Conservation (phyloP, 2,888 invertebrate species). For the Hyposoter dolosus region DNA sequence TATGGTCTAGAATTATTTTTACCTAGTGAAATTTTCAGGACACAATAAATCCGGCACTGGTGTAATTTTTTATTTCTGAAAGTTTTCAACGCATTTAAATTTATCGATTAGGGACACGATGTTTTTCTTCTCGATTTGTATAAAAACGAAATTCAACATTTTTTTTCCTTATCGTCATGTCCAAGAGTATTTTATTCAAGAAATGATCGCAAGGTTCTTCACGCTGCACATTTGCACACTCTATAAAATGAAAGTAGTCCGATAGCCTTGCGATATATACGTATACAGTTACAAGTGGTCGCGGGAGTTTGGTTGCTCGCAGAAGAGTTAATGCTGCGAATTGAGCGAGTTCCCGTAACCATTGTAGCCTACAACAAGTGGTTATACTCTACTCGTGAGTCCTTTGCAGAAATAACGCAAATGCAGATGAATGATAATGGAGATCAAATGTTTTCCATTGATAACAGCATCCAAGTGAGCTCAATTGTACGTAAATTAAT, state of each 20-base stretch:
- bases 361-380: slow-evolving; percentile 15
- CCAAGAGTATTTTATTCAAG: not conserved
- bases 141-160: not conserved
- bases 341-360: not conserved
- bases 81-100: not conserved
- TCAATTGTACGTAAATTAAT: slow-evolving; percentile 26
- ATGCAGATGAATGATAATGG: slow-evolving; percentile 7
- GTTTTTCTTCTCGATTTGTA: not conserved
- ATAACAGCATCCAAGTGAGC: not conserved
- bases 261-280: slow-evolving; percentile 62
- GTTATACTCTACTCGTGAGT: not conserved
- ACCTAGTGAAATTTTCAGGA: too few species aligned
- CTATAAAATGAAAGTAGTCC: slow-evolving; percentile 68
- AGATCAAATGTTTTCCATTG: slow-evolving; percentile 11
- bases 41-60: too few species aligned
- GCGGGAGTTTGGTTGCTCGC: slow-evolving; percentile 39
- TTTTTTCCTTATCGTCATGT: not conserved
- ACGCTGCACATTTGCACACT: slow-evolving; percentile 22
- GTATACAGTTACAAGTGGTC: slow-evolving; percentile 2
- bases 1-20: too few species aligned
- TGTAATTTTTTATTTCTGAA: too few species aligned
- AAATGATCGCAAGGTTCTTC: slow-evolving; percentile 16
- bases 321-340: slow-evolving; percentile 32
- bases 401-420: slow-evolving; percentile 21
- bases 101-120: too few species aligned